A percentile compares a stretch with the other conserved stretches of the same genome.
phyloP scores from a whole-genome alignment of 2,113 vertebrate species.

The Melanerpes aurifrons region DNA sequence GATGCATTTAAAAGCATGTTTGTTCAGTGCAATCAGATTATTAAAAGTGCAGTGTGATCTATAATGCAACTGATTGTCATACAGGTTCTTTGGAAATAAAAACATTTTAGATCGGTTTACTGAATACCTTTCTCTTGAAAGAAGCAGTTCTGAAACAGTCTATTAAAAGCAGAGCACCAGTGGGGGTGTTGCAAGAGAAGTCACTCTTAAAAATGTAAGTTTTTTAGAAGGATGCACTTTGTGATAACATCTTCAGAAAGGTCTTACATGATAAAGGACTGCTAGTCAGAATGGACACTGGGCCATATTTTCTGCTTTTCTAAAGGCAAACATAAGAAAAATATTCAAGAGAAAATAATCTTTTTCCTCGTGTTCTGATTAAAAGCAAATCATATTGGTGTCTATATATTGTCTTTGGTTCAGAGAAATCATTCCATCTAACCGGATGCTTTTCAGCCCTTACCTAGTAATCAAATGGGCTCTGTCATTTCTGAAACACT shows the following conservation, averaged over 20 bases:
- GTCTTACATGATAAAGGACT: not conserved
- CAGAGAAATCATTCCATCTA: not conserved
- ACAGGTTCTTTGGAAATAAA: not conserved
- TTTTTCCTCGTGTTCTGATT: not conserved
- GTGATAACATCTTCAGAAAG: not conserved
- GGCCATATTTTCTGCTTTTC: not conserved
- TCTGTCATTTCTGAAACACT: not conserved
- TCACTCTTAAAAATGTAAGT: not conserved
- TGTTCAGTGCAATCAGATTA: not conserved
- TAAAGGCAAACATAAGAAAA: not conserved
- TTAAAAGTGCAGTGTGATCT: not conserved
- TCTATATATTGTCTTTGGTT: not conserved
- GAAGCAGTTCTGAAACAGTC: not conserved
- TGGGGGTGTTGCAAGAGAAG: not conserved
- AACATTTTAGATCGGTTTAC: not conserved
- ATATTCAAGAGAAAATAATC: not conserved
- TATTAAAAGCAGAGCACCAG: not conserved
- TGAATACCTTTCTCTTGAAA: not conserved
- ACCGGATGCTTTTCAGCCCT: not conserved
- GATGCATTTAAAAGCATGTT: not conserved
- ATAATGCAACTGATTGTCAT: not conserved
- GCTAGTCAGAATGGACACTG: not conserved
- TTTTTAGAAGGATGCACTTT: slow-evolving; percentile 16
- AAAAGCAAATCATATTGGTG: not conserved
- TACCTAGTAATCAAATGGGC: not conserved